Evolutionary conservation across 2,797 vertebrate species (phyloP), one percentile per base, ranked within the genome.

Genomic region (Aythya fuligula): DNA sequence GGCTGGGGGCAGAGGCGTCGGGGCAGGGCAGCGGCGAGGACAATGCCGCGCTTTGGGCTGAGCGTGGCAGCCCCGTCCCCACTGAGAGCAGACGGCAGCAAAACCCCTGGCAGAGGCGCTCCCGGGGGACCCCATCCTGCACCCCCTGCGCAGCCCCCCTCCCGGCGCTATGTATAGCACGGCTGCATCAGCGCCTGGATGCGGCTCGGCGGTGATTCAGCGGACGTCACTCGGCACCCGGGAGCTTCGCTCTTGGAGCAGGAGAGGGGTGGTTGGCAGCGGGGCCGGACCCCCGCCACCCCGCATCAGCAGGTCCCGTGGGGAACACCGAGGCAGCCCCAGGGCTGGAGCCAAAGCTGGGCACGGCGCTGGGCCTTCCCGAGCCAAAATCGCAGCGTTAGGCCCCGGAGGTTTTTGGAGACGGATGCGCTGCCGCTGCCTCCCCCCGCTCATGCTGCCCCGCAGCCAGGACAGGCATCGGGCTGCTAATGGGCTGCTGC

Each of bases 301-400:
- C 70, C 70, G 2, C 11, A 9, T 19, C n/a, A 9, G 45, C 9
- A 1, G 36, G 39, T 30, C 38, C 16, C 3, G 2, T 11, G 36
- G 24, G 60, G 60, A 28, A 39, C 1, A 2, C 53, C 6, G 18
- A 8, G 18, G 27, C 25, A 64, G 38, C 27, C 61, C 27, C 17
- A 0, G 0, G 3, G 36, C 75, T 15, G 80, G 45, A 39, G 53
- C 80, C 3, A 49, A 30, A 81, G 8, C 39, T 5, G 3, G 38
- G 54, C 1, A 5, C 24, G 1, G 8, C 25, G 3, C 10, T 1
- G 14, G 19, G 8, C 13, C 13, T 1, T 15, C 21, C 3, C 1
- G 30, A 64, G 43, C 49, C 0, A 0, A 38, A 56, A 56, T 8
- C 1, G 0, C 67, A 1, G 30, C 9, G 0, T 2, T 45, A 53